Evolutionary conservation across 2,888 invertebrate genomes (phyloP).

Genomic region (Acleris emargana): DNA sequence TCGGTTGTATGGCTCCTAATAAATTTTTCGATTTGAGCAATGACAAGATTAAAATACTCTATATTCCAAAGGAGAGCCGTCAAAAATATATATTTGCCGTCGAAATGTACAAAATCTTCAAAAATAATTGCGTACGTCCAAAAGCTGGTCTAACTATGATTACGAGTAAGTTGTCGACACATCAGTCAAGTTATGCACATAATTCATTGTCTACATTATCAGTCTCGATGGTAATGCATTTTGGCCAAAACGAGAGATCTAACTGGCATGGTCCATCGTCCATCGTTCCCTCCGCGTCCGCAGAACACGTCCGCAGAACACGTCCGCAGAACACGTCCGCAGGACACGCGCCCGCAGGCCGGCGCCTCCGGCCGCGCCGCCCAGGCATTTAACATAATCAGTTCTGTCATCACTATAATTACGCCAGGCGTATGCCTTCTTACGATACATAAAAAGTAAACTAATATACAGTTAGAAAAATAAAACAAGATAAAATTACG

Average conservation of each 20-base stretch:
- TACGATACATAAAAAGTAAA: background rate
- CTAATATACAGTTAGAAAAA: slow-evolving; percentile 33
- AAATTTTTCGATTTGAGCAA: slow-evolving; percentile 80
- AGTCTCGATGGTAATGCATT: slow-evolving; percentile 81
- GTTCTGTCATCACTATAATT: background rate
- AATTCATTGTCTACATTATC: slow-evolving; percentile 66
- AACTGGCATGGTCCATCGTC: slow-evolving; percentile 67
- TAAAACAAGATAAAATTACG: slow-evolving; percentile 29
- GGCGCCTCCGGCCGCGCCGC: too few relatives aligned
- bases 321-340: slow-evolving; percentile 54
- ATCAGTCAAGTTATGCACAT: slow-evolving; percentile 22
- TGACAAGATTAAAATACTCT: slow-evolving; percentile 71
- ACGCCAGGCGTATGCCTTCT: background rate
- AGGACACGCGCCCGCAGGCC: too few relatives aligned
- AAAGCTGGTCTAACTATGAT: slow-evolving; percentile 79
- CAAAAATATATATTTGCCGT: slow-evolving; percentile 76
- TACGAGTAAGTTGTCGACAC: slow-evolving; percentile 71
- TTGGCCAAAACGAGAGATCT: slow-evolving; percentile 81
- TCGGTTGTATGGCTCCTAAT: slow-evolving; percentile 77
- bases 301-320: slow-evolving; percentile 53
- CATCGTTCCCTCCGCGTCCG: slow-evolving; percentile 52
- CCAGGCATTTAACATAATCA: background rate
- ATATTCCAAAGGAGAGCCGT: slow-evolving; percentile 79
- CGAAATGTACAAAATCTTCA: slow-evolving; percentile 69
- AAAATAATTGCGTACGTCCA: slow-evolving; percentile 75